Base-by-base conservation (phyloP, 2,888 invertebrate genomes). In the Teleiodes luculella region DNA sequence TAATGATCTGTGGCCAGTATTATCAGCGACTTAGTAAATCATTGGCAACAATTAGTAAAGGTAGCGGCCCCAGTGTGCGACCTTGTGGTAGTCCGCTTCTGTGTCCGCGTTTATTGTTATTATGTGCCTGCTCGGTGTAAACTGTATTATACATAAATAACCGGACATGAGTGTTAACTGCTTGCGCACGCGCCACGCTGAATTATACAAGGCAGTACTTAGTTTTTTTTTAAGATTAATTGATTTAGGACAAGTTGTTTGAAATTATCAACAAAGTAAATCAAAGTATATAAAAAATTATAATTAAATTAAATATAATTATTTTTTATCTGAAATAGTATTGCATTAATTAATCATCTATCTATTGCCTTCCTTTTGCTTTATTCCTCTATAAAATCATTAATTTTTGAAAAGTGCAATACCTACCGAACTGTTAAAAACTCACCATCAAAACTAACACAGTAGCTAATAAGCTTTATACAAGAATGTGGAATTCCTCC, bases 31-130 rank as follows among this genome's bases (percentile, higher is more conserved):
- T 10, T 10, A 37, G 18, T 41, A 41, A 18, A 41, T 41, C 18
- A 41, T 28, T 28, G 0, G n/a, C 13, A 43, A 28, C 49, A 45
- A 53, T 56, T 45, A 47, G 48, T 47, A 45, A 56, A 43, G 48
- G 14, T 53, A 48, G 50, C 35, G 11, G 48, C 24, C 20, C 43
- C 43, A 18, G 14, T 8, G 18, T 3, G 48, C 53, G 57, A 55
- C 58, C 58, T 58, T 56, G 58, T 52, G 33, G 45, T 49, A 52
- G 52, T 52, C 58, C 56, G 56, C 56, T 33, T 50, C 45, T 50
- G 52, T 46, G 52, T 58, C 58, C 58, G 58, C 51, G 7, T 50
- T 41, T 20, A 28, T 39, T 52, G 43, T 43, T 43, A 28, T 43
- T 43, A 28, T 13, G 20, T 28, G 24, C n/a, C 20, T 43, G 14